Conservation (phyloP, 1,140 invertebrate species). For the Tigriopus japonicus region DNA sequence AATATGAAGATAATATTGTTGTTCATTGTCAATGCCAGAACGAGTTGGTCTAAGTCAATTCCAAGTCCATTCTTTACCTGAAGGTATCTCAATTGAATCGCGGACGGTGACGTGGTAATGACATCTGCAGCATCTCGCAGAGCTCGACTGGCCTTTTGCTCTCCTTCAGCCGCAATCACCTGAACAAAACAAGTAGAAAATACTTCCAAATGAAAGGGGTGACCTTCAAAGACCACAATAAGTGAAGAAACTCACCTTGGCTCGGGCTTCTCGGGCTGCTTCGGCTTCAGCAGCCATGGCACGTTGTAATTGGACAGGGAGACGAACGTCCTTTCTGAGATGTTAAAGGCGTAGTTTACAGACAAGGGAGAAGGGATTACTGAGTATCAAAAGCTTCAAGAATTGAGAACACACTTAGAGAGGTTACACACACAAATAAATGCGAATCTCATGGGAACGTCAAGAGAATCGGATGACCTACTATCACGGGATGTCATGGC, state of each 20-base stretch:
- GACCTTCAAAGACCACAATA: neutral
- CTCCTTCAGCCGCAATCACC: slow-evolving; percentile 37
- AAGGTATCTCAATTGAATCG: slow-evolving; percentile 20
- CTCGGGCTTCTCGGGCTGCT: slow-evolving; percentile 32
- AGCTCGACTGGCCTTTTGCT: slow-evolving; percentile 31
- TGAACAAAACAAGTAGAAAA: slow-evolving; percentile 16
- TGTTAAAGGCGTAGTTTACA: too few relatives aligned
- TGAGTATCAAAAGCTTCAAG: too few relatives aligned
- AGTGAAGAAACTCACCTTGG: slow-evolving; percentile 7
- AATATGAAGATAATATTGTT: too few relatives aligned
- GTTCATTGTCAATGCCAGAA: too few relatives aligned
- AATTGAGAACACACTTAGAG: too few relatives aligned
- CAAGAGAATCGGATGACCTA: too few relatives aligned
- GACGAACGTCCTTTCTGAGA: slow-evolving; percentile 37
- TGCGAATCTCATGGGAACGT: too few relatives aligned
- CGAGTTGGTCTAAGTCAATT: too few relatives aligned
- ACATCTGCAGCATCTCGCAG: slow-evolving; percentile 32
- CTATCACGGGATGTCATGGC: too few relatives aligned
- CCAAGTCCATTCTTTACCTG: slow-evolving; percentile 16
- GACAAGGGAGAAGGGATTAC: too few relatives aligned
- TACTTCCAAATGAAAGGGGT: neutral
- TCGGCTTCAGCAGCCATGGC: slow-evolving; percentile 37
- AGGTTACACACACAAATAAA: too few relatives aligned
- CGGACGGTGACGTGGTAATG: slow-evolving; percentile 24
- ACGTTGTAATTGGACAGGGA: slow-evolving; percentile 35